Percentiles rank a stretch among this genome's conserved stretches.
Evolutionary conservation across 2,888 invertebrate genomes (phyloP).

Genomic region (Macrosoma leucophasiata): DNA sequence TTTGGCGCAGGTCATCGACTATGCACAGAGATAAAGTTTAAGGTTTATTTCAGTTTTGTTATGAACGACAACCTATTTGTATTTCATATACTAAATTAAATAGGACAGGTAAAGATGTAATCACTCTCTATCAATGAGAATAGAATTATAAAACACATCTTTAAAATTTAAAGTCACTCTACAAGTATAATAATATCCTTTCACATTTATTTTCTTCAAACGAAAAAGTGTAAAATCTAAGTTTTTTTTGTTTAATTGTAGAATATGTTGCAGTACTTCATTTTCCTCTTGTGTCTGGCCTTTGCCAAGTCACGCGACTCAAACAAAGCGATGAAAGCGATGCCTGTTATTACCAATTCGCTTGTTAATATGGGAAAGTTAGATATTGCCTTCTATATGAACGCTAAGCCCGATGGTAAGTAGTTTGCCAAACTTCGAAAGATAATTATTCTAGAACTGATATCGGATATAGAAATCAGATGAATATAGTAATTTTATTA

Average conservation of each 20-base stretch:
- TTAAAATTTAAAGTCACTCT: no score
- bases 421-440: not conserved
- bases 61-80: no score
- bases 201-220: no score
- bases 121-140: no score
- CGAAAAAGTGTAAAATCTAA: no score
- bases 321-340: slow-evolving; percentile 33
- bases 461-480: not conserved
- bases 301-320: slow-evolving; percentile 19
- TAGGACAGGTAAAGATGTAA: no score
- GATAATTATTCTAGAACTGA: slow-evolving; percentile 18
- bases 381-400: slow-evolving; percentile 57
- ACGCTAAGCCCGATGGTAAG: slow-evolving; percentile 46
- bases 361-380: slow-evolving; percentile 64
- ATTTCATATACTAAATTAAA: no score
- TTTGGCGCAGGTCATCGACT: no score
- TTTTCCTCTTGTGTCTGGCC: slow-evolving; percentile 31
- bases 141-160: no score
- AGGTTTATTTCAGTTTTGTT: no score
- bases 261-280: slow-evolving; percentile 7
- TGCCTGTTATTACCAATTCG: slow-evolving; percentile 53
- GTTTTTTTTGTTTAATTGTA: slow-evolving; percentile 16
- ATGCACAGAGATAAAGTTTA: no score
- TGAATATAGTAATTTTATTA: not conserved
- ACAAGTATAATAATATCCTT: no score